phyloP scores from a whole-genome alignment of 1,140 invertebrate genomes.

The Grapholita molesta region DNA sequence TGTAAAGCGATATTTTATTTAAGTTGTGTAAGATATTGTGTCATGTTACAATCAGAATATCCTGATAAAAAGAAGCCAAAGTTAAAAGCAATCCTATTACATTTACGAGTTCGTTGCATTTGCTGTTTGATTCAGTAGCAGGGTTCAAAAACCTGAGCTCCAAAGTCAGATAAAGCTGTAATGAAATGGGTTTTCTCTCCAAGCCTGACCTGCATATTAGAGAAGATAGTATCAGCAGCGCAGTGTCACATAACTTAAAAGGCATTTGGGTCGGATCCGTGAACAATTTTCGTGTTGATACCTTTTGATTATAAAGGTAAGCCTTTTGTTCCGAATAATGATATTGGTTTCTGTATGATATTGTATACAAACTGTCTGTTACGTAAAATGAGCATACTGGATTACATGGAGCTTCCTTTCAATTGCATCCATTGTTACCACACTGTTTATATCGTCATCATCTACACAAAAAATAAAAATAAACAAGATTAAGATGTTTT shows the following conservation, averaged over 20 bases:
- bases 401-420: too few relatives aligned
- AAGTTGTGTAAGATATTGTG: too few relatives aligned
- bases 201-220: slow-evolving; percentile 30
- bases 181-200: slow-evolving; percentile 35
- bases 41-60: too few relatives aligned
- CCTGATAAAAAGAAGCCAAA: neutral
- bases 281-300: slow-evolving; percentile 36
- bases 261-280: slow-evolving; percentile 14
- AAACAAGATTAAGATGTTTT: too few relatives aligned
- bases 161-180: slow-evolving; percentile 30
- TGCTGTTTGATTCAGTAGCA: neutral
- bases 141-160: slow-evolving; percentile 29
- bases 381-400: too few relatives aligned
- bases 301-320: slow-evolving; percentile 23
- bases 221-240: slow-evolving; percentile 23
- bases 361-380: neutral
- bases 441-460: too few relatives aligned
- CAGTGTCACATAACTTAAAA: slow-evolving; percentile 30
- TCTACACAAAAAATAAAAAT: too few relatives aligned
- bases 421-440: too few relatives aligned
- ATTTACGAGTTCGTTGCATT: neutral
- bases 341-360: slow-evolving; percentile 27
- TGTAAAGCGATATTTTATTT: too few relatives aligned
- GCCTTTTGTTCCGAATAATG: slow-evolving; percentile 27
- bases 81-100: neutral